Percentiles rank a stretch among this genome's conserved stretches.
Evolutionary conservation across 1,140 invertebrate genomes (phyloP).

Genomic region (Tenebrio molitor): DNA sequence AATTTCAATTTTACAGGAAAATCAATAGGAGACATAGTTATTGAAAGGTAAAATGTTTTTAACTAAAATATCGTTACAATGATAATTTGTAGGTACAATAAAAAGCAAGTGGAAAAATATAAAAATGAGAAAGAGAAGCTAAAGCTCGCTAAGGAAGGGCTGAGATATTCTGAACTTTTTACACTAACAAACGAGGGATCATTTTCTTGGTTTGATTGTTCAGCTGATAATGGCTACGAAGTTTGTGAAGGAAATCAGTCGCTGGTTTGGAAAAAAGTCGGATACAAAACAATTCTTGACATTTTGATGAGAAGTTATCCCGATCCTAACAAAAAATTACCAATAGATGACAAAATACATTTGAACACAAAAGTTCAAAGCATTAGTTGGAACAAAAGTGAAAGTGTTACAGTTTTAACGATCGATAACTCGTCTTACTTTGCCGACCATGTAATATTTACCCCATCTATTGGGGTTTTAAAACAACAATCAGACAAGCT

Average conservation of each 20-base stretch:
- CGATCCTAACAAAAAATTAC: slow-evolving; percentile 47
- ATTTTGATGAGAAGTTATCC: slow-evolving; percentile 60
- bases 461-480: slow-evolving; percentile 78
- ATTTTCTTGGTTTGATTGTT: slow-evolving; percentile 51
- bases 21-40: slow-evolving; percentile 8
- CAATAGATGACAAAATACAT: slow-evolving; percentile 67
- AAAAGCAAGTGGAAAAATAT: slow-evolving; percentile 41
- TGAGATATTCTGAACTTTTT: slow-evolving; percentile 20
- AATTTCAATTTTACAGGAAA: slow-evolving; percentile 2
- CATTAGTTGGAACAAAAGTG: slow-evolving; percentile 71
- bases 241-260: slow-evolving; percentile 51
- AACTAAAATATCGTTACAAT: neutral
- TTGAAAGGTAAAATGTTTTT: slow-evolving; percentile 29
- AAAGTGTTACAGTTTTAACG: slow-evolving; percentile 48
- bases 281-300: slow-evolving; percentile 61
- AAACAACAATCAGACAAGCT: slow-evolving; percentile 73
- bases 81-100: too few relatives aligned
- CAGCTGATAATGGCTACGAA: slow-evolving; percentile 44
- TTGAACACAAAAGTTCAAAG: slow-evolving; percentile 67
- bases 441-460: slow-evolving; percentile 78
- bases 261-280: slow-evolving; percentile 59
- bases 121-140: slow-evolving; percentile 14
- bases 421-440: slow-evolving; percentile 71
- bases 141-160: neutral
- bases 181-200: slow-evolving; percentile 43